Base-by-base conservation (phyloP, 2,888 invertebrate genomes). In the Acrocyrtus sp. region DNA sequence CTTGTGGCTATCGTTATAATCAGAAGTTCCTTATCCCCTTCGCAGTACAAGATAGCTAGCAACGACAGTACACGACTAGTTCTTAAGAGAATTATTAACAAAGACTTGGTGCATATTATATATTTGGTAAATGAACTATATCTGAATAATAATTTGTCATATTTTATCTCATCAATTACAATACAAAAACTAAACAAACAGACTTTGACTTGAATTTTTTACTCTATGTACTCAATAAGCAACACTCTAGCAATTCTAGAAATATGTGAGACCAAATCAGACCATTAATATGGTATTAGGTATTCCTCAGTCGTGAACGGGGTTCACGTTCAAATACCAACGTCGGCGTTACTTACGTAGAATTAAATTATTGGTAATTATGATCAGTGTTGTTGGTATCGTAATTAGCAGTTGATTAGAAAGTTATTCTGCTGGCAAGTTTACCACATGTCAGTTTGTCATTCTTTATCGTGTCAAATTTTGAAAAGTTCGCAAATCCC, bases 211-310 rank as follows among this genome's bases (percentile, higher is more conserved):
- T 34, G 5, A 5, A 34, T 8, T 34, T 34, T 8, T n/a, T n/a
- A n/a, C n/a, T n/a, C n/a, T n/a, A n/a, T n/a, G n/a, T n/a, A n/a
- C n/a, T 34, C 34, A 34, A 34, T 34, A 56, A 66, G 66, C 57
- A 26, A 53, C 21, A 47, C 29, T 58, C 56, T 56, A 69, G 48
- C 29, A 27, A 45, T 22, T 26, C 15, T 69, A 69, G 62, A 62
- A 69, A 61, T 58, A 58, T 54, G 62, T 69, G 69, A 69, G 69
- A 69, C 69, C 69, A 72, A 60, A 72, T 72, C 72, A 72, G 72
- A 72, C 72, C 72, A 72, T 72, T 43, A 66, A 60, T 48, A 72
- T 57, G 50, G 57, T 47, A 62, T 29, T 41, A 53, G 34, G 34
- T 12, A 34, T 34, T 34, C 34, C 34, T 5, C 6, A 34, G 12